Evolutionary conservation across 2,888 invertebrate genomes (phyloP), one percentile per base, ranked within the genome.

Genomic region (Zygogramma bicolorata): DNA sequence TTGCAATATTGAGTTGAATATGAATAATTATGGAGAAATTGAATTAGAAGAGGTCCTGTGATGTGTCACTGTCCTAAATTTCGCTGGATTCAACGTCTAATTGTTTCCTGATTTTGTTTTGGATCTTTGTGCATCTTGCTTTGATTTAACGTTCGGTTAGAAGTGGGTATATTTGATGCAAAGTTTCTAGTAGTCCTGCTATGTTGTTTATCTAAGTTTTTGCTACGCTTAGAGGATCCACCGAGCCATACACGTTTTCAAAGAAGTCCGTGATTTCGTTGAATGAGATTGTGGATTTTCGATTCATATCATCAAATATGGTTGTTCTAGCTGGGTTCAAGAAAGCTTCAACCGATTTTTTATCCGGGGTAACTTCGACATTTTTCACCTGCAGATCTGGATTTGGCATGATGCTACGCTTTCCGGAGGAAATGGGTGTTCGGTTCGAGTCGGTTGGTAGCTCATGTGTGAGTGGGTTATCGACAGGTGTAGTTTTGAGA

Each of bases 1-100:
- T n/a, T 60, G 67, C 3, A 60, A 29, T 38, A 67, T 67, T 7
- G 27, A 40, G 13, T 59, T 67, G 59, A 67, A 40, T 10, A 15
- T 20, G 20, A 46, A 38, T 42, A 4, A 3, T 29, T 15, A 53
- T 7, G 8, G 13, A 29, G 34, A 3, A 5, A 5, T 10, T 15
- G 6, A 59, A 20, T 59, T 34, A 59, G 31, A 18, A 40, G n/a
- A 61, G 3, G 20, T 62, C 42, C 7, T 42, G 25, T 13, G 42
- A 62, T 42, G 62, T 42, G 42, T 62, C 40, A 25, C 27, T 42
- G 40, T 62, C 25, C 4, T 34, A 5, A 3, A 22, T 49, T 40
- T 60, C 34, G 38, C 40, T 20, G 34, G 27, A 25, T 13, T 42
- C 25, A 22, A 27, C 15, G 22, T 40, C 42, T 18, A 42, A 5